phyloP scores from a whole-genome alignment of 1,140 invertebrate species.

The Nasonia longicornis region DNA sequence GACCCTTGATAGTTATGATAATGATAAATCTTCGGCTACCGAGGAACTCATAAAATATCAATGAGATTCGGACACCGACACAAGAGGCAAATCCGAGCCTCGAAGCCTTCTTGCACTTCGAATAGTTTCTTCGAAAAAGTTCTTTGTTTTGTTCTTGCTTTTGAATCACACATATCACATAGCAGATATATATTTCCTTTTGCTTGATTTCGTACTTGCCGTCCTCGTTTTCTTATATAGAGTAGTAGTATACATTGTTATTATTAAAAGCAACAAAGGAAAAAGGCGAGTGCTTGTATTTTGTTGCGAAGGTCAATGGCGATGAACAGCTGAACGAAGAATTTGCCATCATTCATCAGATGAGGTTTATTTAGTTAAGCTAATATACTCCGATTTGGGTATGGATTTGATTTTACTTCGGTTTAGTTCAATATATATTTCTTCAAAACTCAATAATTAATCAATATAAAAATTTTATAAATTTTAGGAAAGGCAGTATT shows the following conservation, averaged over 20 bases:
- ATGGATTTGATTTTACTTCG: constrained; percentile 8
- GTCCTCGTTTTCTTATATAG: constrained; percentile 8
- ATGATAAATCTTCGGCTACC: constrained; percentile 39
- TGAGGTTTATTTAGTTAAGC: constrained; percentile 7
- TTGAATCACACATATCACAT: constrained; percentile 47
- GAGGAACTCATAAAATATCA: constrained; percentile 38
- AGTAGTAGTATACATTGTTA: constrained; percentile 15
- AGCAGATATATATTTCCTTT: constrained; percentile 42
- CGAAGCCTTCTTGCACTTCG: constrained; percentile 22
- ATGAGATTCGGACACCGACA: constrained; percentile 34
- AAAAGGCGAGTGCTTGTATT: neutral
- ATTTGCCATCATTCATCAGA: constrained; percentile 24
- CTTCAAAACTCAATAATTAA: constrained; percentile 27
- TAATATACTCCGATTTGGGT: constrained; percentile 6
- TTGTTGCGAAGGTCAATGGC: constrained; percentile 18
- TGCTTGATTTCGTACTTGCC: constrained; percentile 34
- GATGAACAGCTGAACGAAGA: constrained; percentile 42
- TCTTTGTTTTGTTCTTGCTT: constrained; percentile 1
- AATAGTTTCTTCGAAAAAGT: constrained; percentile 14
- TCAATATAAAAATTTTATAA: constrained; percentile 45
- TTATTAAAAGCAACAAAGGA: constrained; percentile 39
- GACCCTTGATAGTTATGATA: constrained; percentile 1
- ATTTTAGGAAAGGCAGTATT: constrained; percentile 44
- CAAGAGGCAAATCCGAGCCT: constrained; percentile 32
- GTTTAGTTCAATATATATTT: constrained; percentile 21